Percentiles rank a stretch among this genome's conserved stretches.
phyloP scores from a whole-genome alignment of 2,888 invertebrate species.

The Macrophya alboannulata region DNA sequence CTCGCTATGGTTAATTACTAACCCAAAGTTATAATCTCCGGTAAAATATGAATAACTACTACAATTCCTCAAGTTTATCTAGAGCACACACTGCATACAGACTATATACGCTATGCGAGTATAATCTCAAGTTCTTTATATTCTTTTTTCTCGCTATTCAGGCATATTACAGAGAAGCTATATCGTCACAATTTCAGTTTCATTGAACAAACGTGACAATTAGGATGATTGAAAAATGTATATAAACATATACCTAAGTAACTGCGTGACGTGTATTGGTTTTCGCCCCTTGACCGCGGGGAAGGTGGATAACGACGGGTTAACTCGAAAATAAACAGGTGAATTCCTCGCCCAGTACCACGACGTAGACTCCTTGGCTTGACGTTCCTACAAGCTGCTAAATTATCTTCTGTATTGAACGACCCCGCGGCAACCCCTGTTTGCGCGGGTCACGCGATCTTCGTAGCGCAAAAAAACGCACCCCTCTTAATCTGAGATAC shows the following conservation, averaged over 20 bases:
- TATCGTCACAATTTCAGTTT: too few relatives aligned
- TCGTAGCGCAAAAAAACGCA: slow-evolving; percentile 21
- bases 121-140: not conserved
- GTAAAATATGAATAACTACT: slow-evolving; percentile 72
- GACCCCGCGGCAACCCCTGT: slow-evolving; percentile 32
- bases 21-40: slow-evolving; percentile 70
- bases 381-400: slow-evolving; percentile 14
- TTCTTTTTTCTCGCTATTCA: not conserved
- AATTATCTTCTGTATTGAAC: slow-evolving; percentile 47
- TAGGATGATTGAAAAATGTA: not conserved
- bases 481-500: slow-evolving; percentile 41
- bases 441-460: slow-evolving; percentile 52
- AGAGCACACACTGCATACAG: slow-evolving; percentile 52
- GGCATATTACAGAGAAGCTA: too few relatives aligned
- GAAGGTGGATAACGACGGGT: slow-evolving; percentile 35
- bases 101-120: not conserved
- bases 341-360: not conserved
- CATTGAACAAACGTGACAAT: too few relatives aligned
- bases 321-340: slow-evolving; percentile 50
- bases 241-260: not conserved
- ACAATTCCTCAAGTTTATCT: slow-evolving; percentile 73
- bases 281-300: slow-evolving; percentile 25
- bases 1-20: slow-evolving; percentile 65
- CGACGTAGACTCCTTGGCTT: slow-evolving; percentile 32
- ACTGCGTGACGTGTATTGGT: slow-evolving; percentile 21